Conservation (phyloP, 2,797 vertebrate species). For the Columba guinea region DNA sequence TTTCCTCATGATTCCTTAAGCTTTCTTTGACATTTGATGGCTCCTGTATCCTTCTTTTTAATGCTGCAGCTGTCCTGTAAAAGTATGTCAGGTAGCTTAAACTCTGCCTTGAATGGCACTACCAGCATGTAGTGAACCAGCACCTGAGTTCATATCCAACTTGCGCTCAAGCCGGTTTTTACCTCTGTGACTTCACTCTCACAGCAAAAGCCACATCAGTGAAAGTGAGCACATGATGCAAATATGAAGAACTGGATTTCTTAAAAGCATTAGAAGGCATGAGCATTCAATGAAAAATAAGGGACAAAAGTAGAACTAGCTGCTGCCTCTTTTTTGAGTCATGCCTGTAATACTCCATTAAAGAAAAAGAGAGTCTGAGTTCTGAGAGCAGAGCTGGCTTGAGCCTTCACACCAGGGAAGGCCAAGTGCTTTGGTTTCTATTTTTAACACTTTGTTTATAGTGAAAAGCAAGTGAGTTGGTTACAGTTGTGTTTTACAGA, state of each 20-base stretch:
- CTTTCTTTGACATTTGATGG: neutral
- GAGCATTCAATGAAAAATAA: neutral
- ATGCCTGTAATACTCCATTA: neutral
- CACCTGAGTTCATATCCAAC: neutral
- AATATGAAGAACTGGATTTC: neutral
- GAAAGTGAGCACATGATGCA: neutral
- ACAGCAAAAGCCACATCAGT: neutral
- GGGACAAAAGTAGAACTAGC: neutral
- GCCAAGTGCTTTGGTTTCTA: neutral
- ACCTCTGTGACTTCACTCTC: neutral
- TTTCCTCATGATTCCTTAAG: neutral
- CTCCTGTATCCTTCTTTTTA: neutral
- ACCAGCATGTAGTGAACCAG: fast-evolving
- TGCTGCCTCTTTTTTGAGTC: neutral
- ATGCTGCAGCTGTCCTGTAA: neutral
- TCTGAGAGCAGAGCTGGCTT: neutral
- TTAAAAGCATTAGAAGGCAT: neutral
- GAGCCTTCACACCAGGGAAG: neutral
- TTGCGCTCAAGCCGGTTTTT: neutral
- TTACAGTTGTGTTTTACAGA: neutral
- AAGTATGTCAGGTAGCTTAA: neutral
- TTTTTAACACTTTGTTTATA: neutral
- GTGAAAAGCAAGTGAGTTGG: neutral
- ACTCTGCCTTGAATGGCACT: neutral
- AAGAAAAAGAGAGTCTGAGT: neutral